Evolutionary conservation across 1,140 invertebrate species (phyloP).

Genomic region (Chironomus tepperi): DNA sequence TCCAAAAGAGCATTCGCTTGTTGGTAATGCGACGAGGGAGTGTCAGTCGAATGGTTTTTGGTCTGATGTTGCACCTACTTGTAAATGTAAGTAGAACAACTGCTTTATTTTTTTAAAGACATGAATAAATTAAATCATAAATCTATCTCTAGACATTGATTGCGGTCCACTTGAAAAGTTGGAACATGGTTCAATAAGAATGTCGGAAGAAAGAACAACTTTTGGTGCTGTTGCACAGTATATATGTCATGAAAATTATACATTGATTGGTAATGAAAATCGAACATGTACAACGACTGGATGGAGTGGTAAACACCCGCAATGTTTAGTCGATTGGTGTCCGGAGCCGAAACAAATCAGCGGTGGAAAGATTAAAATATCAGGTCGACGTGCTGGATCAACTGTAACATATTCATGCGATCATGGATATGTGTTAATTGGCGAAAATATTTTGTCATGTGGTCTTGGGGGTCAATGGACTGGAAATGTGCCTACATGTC

Average conservation of each 20-base stretch:
- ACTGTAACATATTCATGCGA: slow-evolving; percentile 72
- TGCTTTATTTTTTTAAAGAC: background rate
- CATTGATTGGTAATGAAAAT: slow-evolving; percentile 61
- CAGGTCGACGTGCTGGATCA: slow-evolving; percentile 64
- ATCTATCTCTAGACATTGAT: slow-evolving; percentile 58
- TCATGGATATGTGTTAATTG: slow-evolving; percentile 74
- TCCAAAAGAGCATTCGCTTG: slow-evolving; percentile 70
- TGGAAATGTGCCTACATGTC: slow-evolving; percentile 66
- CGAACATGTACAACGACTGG: slow-evolving; percentile 70
- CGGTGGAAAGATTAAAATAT: slow-evolving; percentile 59
- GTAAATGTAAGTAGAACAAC: slow-evolving; percentile 64
- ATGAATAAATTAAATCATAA: slow-evolving; percentile 26
- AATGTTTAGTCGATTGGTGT: slow-evolving; percentile 80
- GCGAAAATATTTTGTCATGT: slow-evolving; percentile 71
- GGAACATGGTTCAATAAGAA: slow-evolving; percentile 60
- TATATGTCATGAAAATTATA: slow-evolving; percentile 75
- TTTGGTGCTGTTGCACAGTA: slow-evolving; percentile 67
- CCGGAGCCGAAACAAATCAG: slow-evolving; percentile 64
- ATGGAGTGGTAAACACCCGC: slow-evolving; percentile 71
- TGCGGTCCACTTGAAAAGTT: slow-evolving; percentile 62
- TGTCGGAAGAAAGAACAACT: slow-evolving; percentile 62
- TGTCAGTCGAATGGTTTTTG: slow-evolving; percentile 71
- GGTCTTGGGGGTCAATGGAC: slow-evolving; percentile 73
- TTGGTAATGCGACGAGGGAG: slow-evolving; percentile 58
- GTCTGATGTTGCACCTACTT: slow-evolving; percentile 66